Base-by-base conservation (phyloP, 2,888 invertebrate species). In the Monoplex corrugatus region DNA sequence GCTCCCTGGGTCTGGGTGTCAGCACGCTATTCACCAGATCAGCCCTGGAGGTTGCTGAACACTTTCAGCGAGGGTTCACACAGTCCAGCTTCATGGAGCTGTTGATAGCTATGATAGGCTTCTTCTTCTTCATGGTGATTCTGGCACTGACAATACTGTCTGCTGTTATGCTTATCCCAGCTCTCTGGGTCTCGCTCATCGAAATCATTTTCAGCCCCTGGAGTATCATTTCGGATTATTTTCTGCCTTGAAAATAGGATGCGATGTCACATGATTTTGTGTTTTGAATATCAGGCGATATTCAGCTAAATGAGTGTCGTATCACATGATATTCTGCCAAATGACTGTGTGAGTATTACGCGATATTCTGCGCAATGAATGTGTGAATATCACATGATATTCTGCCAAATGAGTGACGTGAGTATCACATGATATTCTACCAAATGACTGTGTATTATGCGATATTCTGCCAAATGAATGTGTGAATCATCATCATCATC, bases 131-230 rank as follows among this genome's bases (percentile, higher is more conserved):
- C 32, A 35, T 84, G 5, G 35, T 84, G 5, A 57, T 84, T 57
- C 57, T 84, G 84, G 50, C 57, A 6, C 84, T 84, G 84, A 57
- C 84, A 23, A 0, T 84, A 2, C 38, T 84, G 38, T 50, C 84
- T 23, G 5, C 38, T 23, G 23, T 84, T 23, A 35, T 84, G 84
- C 84, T 84, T 23, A 57, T 84, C 38, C 50, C 84, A 6, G 84
- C 57, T 23, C 84, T 84, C 44, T 84, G 84, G 84, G 50, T 84
- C 50, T 57, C 84, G 38, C 50, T 84, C 38, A 35, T 84, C 38
- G 84, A 84, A 38, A 45, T 84, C 45, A 38, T 84, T 16, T 19
- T 57, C 50, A 35, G 50, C 32, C 84, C 84, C 16, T 84, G 84
- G 84, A 84, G 84, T 35, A 8, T 84, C 28, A 23, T 57, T 5